Evolutionary conservation across 2,888 invertebrate species (phyloP), one percentile per base, ranked within the genome.

Genomic region (Pseudoips prasinana): DNA sequence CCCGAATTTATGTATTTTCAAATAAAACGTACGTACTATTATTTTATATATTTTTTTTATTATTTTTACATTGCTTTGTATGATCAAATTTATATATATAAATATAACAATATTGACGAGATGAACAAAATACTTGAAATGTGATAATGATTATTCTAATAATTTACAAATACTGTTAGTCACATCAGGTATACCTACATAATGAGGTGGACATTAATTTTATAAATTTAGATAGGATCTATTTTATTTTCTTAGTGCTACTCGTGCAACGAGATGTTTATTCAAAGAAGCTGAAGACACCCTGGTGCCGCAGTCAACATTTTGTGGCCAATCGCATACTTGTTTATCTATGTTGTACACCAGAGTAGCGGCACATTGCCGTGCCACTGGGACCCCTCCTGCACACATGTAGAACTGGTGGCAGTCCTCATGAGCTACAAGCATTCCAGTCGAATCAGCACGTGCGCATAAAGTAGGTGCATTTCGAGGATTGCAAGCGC

Each of bases 401-500:
- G 28, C 10, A 11, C 67, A 66, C 10, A 39, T 33, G 14, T 59
- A 70, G 34, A 60, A 70, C 29, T 65, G 50, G 27, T 63, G 49
- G 29, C 70, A 70, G 24, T 60, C 51, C 33, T 69, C 67, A 31
- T 67, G 69, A 10, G 66, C 66, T 7, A 67, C 26, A 1, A 60
- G 29, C 2, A 38, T 30, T 6, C 62, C 63, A 8, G 59, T 26
- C 3, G 65, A 64, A 8, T 34, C 46, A 30, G 42, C 46, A 5
- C 9, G 20, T n/a, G 49, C 30, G 20, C 64, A 65, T 3, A 62
- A 32, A 4, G 31, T 25, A 0, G 55, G 49, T 5, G 61, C 52
- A 33, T 54, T 40, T 31, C 46, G 39, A 11, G 59, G 62, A 42
- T 66, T 64, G 46, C 64, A 58, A 11, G 50, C 31, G 22, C 57